These are phyloP conservation scores for Hololepta plana DNA, from an alignment of 2,888 invertebrate species.

Conservation along the genomic window DNA sequence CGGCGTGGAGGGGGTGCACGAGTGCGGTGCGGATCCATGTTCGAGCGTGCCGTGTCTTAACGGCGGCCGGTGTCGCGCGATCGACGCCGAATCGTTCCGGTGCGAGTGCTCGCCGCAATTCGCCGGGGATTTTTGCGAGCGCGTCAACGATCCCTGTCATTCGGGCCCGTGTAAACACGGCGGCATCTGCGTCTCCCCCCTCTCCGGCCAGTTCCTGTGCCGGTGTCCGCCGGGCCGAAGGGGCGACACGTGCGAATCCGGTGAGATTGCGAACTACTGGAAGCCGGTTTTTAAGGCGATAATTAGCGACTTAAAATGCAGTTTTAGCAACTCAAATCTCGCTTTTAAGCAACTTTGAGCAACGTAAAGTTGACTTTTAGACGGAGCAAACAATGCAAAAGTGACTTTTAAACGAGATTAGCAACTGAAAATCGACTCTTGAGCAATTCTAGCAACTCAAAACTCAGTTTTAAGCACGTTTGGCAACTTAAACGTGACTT, in stretches of 20 bases:
- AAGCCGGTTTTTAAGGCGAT: no score
- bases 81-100: slow-evolving; percentile 32
- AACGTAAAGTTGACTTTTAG: no score
- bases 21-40: slow-evolving; percentile 69
- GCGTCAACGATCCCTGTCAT: slow-evolving; percentile 57
- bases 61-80: slow-evolving; percentile 35
- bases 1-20: slow-evolving; percentile 46
- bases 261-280: no score
- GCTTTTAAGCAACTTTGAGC: no score
- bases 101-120: slow-evolving; percentile 41
- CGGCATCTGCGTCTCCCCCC: slow-evolving; percentile 49
- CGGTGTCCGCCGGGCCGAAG: slow-evolving; percentile 55
- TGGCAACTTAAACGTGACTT: no score
- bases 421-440: no score
- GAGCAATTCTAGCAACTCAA: no score
- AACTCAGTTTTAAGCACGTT: no score
- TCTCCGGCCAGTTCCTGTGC: slow-evolving; percentile 55
- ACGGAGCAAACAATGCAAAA: no score
- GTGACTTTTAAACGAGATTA: no score
- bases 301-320: no score
- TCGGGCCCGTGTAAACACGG: slow-evolving; percentile 63
- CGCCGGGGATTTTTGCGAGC: slow-evolving; percentile 56
- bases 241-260: slow-evolving; percentile 51
- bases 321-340: no score
- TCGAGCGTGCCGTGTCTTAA: slow-evolving; percentile 60